A percentile compares a stretch with the other conserved stretches of the same genome.
These are phyloP conservation scores for Dreissena rostriformis DNA, from an alignment of 1,140 invertebrate species.

Conservation along the genomic window DNA sequence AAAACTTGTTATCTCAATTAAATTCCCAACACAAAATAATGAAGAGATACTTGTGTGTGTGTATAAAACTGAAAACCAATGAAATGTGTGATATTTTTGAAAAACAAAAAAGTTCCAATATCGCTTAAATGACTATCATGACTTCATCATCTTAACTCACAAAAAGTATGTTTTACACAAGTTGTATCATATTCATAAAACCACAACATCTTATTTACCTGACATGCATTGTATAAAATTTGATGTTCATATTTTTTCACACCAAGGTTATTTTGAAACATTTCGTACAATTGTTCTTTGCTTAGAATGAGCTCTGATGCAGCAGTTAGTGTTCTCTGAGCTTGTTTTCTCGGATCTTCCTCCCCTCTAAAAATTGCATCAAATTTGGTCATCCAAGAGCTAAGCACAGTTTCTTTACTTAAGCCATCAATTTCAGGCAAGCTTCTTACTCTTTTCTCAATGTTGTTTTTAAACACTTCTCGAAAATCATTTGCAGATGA, in stretches of 20 bases:
- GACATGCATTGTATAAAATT: constrained; percentile 98
- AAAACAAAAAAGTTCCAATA: no score
- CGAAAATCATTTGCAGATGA: constrained; percentile 99
- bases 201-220: constrained; percentile 85
- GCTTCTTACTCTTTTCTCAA: constrained; percentile 97
- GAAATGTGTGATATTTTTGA: no score
- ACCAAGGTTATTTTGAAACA: constrained; percentile 99
- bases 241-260: constrained; percentile 99
- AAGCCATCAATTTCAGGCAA: constrained; percentile 99
- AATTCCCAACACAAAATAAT: no score
- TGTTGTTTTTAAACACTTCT: constrained; percentile 98
- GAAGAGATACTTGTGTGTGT: no score
- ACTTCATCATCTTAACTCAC: not conserved
- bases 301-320: constrained; percentile 81
- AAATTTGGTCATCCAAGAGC: constrained; percentile 99
- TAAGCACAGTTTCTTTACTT: constrained; percentile 99
- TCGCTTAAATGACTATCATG: not conserved
- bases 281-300: constrained; percentile 92
- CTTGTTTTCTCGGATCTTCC: constrained; percentile 81
- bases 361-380: constrained; percentile 98
- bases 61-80: no score
- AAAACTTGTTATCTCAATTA: no score
- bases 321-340: constrained; percentile 78
- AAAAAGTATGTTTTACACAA: constrained; percentile 1
- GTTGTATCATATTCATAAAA: not conserved